These are phyloP conservation scores for Drosophila serrata DNA, from an alignment of 1,140 invertebrate genomes.

Conservation along the genomic window DNA sequence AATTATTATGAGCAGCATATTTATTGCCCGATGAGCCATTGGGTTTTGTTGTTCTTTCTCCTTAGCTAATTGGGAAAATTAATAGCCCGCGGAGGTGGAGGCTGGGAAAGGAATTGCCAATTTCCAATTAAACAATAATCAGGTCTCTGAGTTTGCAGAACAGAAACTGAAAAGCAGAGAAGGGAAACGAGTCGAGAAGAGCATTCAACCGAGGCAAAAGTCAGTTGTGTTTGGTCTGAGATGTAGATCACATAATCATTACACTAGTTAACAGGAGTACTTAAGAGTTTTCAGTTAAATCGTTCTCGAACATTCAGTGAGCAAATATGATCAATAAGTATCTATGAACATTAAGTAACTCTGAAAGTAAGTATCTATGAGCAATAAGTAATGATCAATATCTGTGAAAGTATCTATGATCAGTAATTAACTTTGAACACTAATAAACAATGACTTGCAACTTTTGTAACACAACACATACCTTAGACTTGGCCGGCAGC, in stretches of 20 bases:
- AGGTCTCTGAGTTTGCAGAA: no score
- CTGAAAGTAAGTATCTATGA: no score
- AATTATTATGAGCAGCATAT: constrained; percentile 81
- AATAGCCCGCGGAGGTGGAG: constrained; percentile 31
- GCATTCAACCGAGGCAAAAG: constrained; percentile 20
- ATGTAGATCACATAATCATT: constrained; percentile 18
- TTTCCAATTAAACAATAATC: constrained; percentile 59
- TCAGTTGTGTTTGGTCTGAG: constrained; percentile 19
- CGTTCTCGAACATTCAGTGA: no score
- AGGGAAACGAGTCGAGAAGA: constrained; percentile 3
- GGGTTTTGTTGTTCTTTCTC: constrained; percentile 36
- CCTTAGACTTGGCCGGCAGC: no score
- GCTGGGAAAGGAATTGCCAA: constrained; percentile 1
- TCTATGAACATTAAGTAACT: no score
- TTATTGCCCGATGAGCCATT: constrained; percentile 63
- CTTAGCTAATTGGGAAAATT: constrained; percentile 43
- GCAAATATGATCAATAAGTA: no score
- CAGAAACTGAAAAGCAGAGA: constrained; percentile 2
- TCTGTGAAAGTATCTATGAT: no score
- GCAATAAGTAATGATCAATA: no score
- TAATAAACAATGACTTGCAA: no score
- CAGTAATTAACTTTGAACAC: no score
- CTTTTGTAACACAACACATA: no score
- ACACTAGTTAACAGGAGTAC: constrained; percentile 7
- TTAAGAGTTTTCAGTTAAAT: no score